Base-by-base conservation (phyloP, 2,113 vertebrate genomes). In the Abramis brama region DNA sequence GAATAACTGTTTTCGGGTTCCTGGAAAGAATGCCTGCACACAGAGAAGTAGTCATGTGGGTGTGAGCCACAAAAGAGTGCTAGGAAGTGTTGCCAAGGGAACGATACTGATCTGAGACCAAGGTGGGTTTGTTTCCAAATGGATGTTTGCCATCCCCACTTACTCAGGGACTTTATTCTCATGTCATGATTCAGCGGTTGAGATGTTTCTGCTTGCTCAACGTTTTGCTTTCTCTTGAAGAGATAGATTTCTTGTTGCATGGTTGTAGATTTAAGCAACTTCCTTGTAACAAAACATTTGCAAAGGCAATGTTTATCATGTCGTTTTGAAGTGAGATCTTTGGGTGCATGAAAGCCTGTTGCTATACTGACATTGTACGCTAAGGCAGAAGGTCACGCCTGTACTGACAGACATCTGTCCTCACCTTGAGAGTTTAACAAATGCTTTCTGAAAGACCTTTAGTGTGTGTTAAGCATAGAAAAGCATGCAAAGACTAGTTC, bases 61-160 rank as follows among this genome's bases (percentile, higher is more conserved):
- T 52, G 36, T 17, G 52, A 17, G 25, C n/a, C 59, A 80, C 21
- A 45, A 39, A 85, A n/a, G 21, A 5, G 17, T 36, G 45, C 6
- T 39, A 5, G 60, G 39, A 57, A 50, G 39, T 33, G 60, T 50
- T 62, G 12, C 71, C 36, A n/a, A 68, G 73, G 47, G 59, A 66
- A 47, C 5, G 6, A 27, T 15, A 60, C 1, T 62, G 74, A 64
- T 78, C 75, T 36, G 25, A 66, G 71, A 30, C 6, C 5, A 50
- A 55, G 23, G 21, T 50, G 75, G 43, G 2, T 47, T 36, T 19
- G 9, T 66, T 10, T 55, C 43, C 52, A 27, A 50, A 13, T 50
- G 9, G 30, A 60, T 88, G 87, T 90, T 88, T 85, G 57, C 81
- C 55, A 74, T 55, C 13, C 33, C 23, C 80, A 79, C 88, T 86